These are phyloP conservation scores for Trachymyrmex cornetzi DNA, from an alignment of 1,140 invertebrate species.

Conservation along the genomic window DNA sequence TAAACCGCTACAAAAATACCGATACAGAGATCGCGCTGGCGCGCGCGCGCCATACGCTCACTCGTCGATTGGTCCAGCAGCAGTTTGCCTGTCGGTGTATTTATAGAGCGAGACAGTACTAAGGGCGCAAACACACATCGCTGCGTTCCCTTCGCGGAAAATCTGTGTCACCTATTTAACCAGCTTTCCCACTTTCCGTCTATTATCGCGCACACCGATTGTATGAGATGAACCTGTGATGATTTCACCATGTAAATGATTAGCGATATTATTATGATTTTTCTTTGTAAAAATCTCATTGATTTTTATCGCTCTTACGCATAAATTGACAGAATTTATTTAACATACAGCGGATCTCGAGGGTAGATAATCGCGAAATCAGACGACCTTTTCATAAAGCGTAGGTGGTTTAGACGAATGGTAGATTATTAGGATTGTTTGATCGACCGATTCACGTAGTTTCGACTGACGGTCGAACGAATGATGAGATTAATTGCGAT, in stretches of 20 bases:
- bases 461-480: conserved; percentile 8
- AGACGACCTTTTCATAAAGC: conserved; percentile 20
- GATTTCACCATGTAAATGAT: neutral
- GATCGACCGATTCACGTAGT: neutral
- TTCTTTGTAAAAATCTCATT: neutral
- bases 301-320: neutral
- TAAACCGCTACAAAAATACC: conserved; percentile 75
- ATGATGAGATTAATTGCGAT: conserved; percentile 16
- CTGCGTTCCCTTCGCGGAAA: conserved; percentile 51
- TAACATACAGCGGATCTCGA: neutral
- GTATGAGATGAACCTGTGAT: too few species aligned
- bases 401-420: conserved; percentile 18
- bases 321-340: conserved; percentile 1
- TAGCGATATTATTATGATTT: neutral
- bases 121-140: conserved; percentile 19
- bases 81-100: conserved; percentile 34
- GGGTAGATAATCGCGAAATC: conserved; percentile 26
- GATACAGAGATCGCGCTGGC: conserved; percentile 65
- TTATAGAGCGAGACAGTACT: conserved; percentile 46
- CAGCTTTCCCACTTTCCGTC: conserved; percentile 37
- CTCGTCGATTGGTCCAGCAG: conserved; percentile 65
- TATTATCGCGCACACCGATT: neutral
- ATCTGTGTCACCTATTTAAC: conserved; percentile 59
- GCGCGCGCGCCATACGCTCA: neutral
- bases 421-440: conserved; percentile 34